Base-by-base conservation (phyloP, 2,797 vertebrate species). In the Galagoides demidoff region DNA sequence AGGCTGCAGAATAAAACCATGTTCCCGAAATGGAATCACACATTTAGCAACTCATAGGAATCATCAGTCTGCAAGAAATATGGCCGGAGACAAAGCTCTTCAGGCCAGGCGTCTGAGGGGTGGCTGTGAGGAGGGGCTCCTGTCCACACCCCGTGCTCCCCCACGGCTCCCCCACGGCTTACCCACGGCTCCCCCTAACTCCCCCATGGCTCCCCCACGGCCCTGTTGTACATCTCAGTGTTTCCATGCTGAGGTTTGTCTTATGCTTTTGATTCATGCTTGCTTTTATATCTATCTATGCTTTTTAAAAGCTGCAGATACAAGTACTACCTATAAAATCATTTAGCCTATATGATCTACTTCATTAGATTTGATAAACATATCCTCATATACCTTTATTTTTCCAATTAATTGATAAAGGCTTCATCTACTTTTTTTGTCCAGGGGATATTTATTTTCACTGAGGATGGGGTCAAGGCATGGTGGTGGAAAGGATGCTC, bases 271-370 rank as follows among this genome's bases (percentile, higher is more conserved):
- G 49, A 37, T 31, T 91, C 37, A 34, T 49, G 76, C 19, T 76
- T 79, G 12, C 27, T 5, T 6, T 25, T 77, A 17, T 34, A 29
- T 66, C 22, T 86, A 1, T 55, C 34, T 63, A 16, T 25, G n/a
- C 49, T 64, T 77, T 34, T 31, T 89, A 45, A 73, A 57, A 84
- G 10, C 22, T 78, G 31, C 88, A 87, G 59, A 63, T 37, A 90
- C 25, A 79, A 93, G 85, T 20, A 27, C 52, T 74, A 88, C 7
- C 74, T 82, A 22, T 22, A 83, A 82, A 90, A 52, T 7, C 3
- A 85, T 37, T 84, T 76, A 77, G 27, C 63, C 45, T 23, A 37
- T 57, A 71, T 74, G 52, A 64, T 71, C 6, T 37, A 23, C 55
- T 49, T 83, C 55, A 17, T 16, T 31, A 63, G 73, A 64, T 14